Evolutionary conservation across 2,888 invertebrate species (phyloP).

Genomic region (Synergus gifuensis): DNA sequence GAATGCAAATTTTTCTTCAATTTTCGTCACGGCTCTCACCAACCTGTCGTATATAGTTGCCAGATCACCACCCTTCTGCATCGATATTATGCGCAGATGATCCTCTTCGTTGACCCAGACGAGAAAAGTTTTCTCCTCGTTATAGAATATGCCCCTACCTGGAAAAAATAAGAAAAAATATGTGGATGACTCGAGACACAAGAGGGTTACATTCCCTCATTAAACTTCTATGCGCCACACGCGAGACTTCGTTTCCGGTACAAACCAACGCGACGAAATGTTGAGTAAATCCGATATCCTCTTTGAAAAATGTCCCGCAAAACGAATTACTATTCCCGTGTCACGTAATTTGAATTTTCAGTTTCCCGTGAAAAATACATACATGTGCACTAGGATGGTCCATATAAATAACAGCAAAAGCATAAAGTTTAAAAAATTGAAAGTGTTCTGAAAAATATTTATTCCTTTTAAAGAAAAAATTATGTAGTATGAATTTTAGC

Average conservation of each 20-base stretch:
- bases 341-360: slow-evolving; percentile 20
- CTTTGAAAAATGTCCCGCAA: slow-evolving; percentile 13
- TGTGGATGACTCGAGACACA: neutral
- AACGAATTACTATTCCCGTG: slow-evolving; percentile 16
- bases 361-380: neutral
- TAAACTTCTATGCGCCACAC: slow-evolving; percentile 54
- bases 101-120: slow-evolving; percentile 87
- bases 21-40: slow-evolving; percentile 65
- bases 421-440: no score
- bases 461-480: no score
- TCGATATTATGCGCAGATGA: slow-evolving; percentile 85
- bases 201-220: slow-evolving; percentile 51
- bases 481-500: no score
- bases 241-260: slow-evolving; percentile 46
- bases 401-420: no score
- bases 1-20: slow-evolving; percentile 58
- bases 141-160: slow-evolving; percentile 76
- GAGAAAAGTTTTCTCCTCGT: slow-evolving; percentile 83
- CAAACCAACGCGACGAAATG: slow-evolving; percentile 36
- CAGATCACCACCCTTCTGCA: slow-evolving; percentile 83
- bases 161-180: neutral
- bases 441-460: no score
- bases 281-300: slow-evolving; percentile 12
- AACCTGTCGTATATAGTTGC: slow-evolving; percentile 70
- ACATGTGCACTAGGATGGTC: neutral